These are phyloP conservation scores for Thripadectes ignobilis DNA, from an alignment of 2,797 vertebrate genomes.

Conservation along the genomic window DNA sequence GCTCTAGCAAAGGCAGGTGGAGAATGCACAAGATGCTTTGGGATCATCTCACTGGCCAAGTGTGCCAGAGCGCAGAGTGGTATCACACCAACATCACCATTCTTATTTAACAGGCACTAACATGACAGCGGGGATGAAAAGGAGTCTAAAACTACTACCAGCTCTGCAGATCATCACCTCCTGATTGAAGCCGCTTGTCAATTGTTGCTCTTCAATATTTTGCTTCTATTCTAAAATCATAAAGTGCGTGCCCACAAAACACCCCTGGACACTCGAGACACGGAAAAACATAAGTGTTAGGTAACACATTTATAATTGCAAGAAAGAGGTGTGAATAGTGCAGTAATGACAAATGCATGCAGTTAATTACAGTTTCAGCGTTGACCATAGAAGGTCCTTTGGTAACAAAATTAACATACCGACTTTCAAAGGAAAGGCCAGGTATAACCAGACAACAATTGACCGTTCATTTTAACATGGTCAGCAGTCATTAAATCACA, in stretches of 20 bases:
- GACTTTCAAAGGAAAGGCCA: constrained; percentile 16
- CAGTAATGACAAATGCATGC: constrained; percentile 1
- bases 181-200: neutral
- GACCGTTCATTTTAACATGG: neutral
- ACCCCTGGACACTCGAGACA: neutral
- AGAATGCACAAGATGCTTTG: neutral
- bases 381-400: constrained; percentile 13
- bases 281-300: neutral
- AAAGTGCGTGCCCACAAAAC: neutral
- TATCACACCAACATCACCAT: neutral
- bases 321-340: constrained; percentile 17
- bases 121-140: neutral
- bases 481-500: neutral
- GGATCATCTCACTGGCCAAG: neutral
- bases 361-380: constrained; percentile 33
- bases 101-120: neutral
- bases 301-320: neutral
- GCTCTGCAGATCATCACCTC: neutral
- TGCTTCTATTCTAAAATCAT: neutral
- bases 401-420: neutral
- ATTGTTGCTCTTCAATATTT: neutral
- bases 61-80: neutral
- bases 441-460: neutral
- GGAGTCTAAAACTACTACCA: neutral
- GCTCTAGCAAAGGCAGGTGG: neutral